phyloP scores from a whole-genome alignment of 2,888 invertebrate genomes.

The Acleris holmiana region DNA sequence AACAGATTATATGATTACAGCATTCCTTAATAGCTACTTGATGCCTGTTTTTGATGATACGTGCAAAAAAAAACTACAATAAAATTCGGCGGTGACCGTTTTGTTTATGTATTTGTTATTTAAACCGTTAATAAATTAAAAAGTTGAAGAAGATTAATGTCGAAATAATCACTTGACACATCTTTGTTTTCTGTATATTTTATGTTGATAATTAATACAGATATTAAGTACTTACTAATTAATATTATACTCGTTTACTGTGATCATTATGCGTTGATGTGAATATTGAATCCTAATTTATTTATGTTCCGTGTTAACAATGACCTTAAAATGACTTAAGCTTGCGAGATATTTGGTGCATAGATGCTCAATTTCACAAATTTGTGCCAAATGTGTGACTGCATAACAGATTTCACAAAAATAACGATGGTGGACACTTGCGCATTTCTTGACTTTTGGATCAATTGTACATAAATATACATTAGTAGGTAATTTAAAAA shows the following conservation, averaged over 20 bases:
- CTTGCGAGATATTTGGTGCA: constrained; percentile 54
- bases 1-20: constrained; percentile 2
- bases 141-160: too few species aligned
- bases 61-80: too few species aligned
- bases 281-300: neutral
- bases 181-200: too few species aligned
- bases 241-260: neutral
- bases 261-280: neutral
- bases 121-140: too few species aligned
- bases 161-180: too few species aligned
- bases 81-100: neutral
- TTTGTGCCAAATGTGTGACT: constrained; percentile 69
- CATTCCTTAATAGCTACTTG: constrained; percentile 13
- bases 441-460: constrained; percentile 69
- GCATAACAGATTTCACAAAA: constrained; percentile 43
- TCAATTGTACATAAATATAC: constrained; percentile 77
- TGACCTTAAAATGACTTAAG: constrained; percentile 26
- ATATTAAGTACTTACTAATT: neutral
- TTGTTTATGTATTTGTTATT: neutral
- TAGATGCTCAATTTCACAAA: constrained; percentile 63
- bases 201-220: too few species aligned
- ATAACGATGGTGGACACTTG: constrained; percentile 49
- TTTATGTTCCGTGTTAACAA: constrained; percentile 5
- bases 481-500: constrained; percentile 61
- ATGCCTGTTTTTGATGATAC: too few species aligned